A percentile compares a stretch with the other conserved stretches of the same genome.
phyloP scores from a whole-genome alignment of 2,797 vertebrate species.

The Chelon labrosus region DNA sequence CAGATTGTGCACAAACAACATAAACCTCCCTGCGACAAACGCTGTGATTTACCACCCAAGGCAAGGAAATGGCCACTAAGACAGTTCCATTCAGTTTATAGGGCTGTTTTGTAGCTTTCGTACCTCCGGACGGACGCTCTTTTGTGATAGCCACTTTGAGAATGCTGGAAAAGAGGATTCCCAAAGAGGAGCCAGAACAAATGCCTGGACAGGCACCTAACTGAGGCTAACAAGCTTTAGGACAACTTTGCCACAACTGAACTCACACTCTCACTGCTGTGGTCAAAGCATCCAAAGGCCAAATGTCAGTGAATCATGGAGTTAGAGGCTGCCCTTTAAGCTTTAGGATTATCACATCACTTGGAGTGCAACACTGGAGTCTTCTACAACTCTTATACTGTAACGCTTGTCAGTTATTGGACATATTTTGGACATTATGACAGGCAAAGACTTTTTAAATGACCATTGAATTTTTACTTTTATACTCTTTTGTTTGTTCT shows the following conservation, averaged over 20 bases:
- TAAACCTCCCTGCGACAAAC: constrained; percentile 80
- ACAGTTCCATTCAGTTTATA: constrained; percentile 77
- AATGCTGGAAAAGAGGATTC: constrained; percentile 66
- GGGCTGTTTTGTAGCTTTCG: constrained; percentile 77
- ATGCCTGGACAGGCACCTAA: constrained; percentile 48
- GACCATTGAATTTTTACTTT: too few relatives aligned
- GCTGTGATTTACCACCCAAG: constrained; percentile 75
- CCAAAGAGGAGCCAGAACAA: constrained; percentile 56
- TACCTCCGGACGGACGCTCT: constrained; percentile 71
- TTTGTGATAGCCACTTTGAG: constrained; percentile 81
- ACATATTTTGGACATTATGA: background rate
- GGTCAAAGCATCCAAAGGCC: constrained; percentile 1
- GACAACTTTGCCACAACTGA: constrained; percentile 12
- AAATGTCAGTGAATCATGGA: constrained; percentile 10
- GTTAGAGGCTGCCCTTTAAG: background rate
- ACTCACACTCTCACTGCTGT: constrained; percentile 24
- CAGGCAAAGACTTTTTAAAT: too few relatives aligned
- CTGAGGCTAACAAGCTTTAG: constrained; percentile 27
- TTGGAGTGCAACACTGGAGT: background rate
- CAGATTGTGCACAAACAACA: constrained; percentile 80
- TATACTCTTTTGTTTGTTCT: too few relatives aligned
- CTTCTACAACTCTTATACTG: background rate
- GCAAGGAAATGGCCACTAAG: constrained; percentile 76
- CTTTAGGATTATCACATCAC: background rate
- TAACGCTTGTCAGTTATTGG: background rate